These are phyloP conservation scores for Marisa cornuarietis DNA, from an alignment of 1,140 invertebrate genomes.

Conservation along the genomic window DNA sequence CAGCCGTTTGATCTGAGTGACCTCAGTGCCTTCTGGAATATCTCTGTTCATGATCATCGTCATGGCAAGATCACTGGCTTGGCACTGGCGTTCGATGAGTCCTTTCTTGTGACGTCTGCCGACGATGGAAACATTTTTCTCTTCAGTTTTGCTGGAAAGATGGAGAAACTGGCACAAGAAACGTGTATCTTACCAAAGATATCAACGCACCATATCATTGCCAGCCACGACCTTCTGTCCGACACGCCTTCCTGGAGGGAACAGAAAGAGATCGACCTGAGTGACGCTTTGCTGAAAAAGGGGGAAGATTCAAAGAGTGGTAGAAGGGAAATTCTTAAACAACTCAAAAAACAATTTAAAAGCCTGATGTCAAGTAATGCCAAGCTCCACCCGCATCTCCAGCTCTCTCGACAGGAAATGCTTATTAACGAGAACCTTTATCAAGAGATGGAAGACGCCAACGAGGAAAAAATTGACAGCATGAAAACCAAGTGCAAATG, in stretches of 20 bases:
- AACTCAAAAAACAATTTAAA: background rate
- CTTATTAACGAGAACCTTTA: background rate
- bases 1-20: conserved; percentile 14
- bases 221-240: background rate
- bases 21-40: conserved; percentile 21
- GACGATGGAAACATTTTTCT: conserved; percentile 28
- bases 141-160: background rate
- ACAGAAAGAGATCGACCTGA: background rate
- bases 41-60: conserved; percentile 20
- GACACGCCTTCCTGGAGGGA: background rate
- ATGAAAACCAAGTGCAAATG: background rate
- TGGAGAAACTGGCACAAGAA: background rate
- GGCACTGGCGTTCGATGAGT: conserved; percentile 11
- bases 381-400: background rate
- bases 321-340: background rate
- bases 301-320: background rate
- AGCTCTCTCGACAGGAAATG: background rate
- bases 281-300: background rate
- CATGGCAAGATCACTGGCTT: conserved; percentile 24
- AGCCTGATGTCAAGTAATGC: background rate
- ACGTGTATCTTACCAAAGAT: background rate
- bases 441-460: background rate
- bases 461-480: background rate
- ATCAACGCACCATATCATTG: background rate
- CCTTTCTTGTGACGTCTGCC: conserved; percentile 18